A percentile compares a stretch with the other conserved stretches of the same genome.
Conservation (phyloP, 1,140 invertebrate genomes). For the Lepidostoma basale region DNA sequence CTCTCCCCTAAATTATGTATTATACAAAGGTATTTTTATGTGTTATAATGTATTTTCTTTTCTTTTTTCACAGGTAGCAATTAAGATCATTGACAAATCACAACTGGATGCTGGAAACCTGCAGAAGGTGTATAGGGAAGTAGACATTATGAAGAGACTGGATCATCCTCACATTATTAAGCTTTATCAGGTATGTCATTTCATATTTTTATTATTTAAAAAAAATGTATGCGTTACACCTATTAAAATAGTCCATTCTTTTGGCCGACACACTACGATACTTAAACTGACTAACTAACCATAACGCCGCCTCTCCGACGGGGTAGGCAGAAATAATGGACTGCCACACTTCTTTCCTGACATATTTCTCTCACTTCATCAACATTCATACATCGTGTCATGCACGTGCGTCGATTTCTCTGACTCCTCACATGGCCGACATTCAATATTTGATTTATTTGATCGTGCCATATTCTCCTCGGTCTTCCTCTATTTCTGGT, state of each 20-base stretch:
- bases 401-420: no score
- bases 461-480: no score
- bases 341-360: no score
- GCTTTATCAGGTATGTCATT: slow-evolving; percentile 86
- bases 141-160: slow-evolving; percentile 96
- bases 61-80: slow-evolving; percentile 78
- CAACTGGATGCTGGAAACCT: slow-evolving; percentile 95
- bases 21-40: no score
- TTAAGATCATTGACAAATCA: slow-evolving; percentile 97
- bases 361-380: no score
- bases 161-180: slow-evolving; percentile 97
- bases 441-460: no score
- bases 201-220: neutral
- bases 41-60: neutral
- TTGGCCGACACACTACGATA: neutral
- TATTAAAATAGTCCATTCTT: neutral
- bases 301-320: neutral
- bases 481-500: no score
- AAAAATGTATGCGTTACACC: neutral
- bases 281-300: neutral
- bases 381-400: no score
- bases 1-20: no score
- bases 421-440: no score
- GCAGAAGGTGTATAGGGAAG: slow-evolving; percentile 97
- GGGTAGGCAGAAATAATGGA: neutral